phyloP scores from a whole-genome alignment of 2,888 invertebrate genomes.

The Hydrotaea diabolus region DNA sequence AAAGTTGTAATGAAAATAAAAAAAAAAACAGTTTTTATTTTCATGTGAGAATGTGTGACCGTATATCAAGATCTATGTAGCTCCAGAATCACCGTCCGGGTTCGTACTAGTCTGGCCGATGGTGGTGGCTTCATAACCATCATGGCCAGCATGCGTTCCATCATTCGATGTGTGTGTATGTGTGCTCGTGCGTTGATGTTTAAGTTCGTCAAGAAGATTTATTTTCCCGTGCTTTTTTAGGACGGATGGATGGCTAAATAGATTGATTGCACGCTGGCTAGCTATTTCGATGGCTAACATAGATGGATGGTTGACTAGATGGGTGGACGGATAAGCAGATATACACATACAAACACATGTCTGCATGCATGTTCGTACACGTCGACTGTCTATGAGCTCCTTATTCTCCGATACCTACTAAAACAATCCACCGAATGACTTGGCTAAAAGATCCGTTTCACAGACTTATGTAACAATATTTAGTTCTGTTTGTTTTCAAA shows the following conservation, averaged over 20 bases:
- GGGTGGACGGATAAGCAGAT: slow-evolving; percentile 16
- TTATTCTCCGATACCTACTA: background rate
- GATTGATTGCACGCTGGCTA: slow-evolving; percentile 30
- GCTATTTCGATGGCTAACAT: slow-evolving; percentile 28
- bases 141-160: slow-evolving; percentile 44
- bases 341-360: no score
- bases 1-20: background rate
- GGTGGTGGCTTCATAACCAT: slow-evolving; percentile 39
- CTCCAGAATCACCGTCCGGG: background rate
- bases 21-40: background rate
- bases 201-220: slow-evolving; percentile 50
- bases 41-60: slow-evolving; percentile 24
- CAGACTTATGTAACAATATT: slow-evolving; percentile 46
- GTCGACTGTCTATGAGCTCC: background rate
- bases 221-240: slow-evolving; percentile 39
- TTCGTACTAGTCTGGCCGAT: background rate
- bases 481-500: slow-evolving; percentile 28
- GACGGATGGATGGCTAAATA: slow-evolving; percentile 37
- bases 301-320: slow-evolving; percentile 18
- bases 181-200: slow-evolving; percentile 12
- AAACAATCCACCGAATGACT: slow-evolving; percentile 24
- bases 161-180: no score
- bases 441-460: slow-evolving; percentile 50
- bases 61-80: slow-evolving; percentile 13
- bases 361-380: background rate